Percentiles rank a stretch among this genome's conserved stretches.
Conservation (phyloP, 2,888 invertebrate genomes). For the Seira musarum region DNA sequence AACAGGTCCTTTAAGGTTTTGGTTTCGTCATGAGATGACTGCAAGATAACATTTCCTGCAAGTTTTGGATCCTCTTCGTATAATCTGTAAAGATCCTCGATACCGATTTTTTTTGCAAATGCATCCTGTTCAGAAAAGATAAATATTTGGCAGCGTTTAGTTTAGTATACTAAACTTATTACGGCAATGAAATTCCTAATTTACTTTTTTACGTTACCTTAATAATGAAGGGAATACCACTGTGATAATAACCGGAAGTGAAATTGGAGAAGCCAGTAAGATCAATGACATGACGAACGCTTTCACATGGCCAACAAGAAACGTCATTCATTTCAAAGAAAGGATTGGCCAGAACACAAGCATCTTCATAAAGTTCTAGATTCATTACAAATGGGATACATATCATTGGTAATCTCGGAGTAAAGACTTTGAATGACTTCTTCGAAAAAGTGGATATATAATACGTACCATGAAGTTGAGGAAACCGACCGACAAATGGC, state of each 20-base stretch:
- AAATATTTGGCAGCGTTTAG: background rate
- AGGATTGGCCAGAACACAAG: constrained; percentile 87
- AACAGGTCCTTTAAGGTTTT: constrained; percentile 50
- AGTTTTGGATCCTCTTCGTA: constrained; percentile 77
- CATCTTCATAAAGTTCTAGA: constrained; percentile 86
- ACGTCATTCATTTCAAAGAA: constrained; percentile 86
- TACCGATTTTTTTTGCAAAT: constrained; percentile 75
- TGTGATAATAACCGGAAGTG: constrained; percentile 73
- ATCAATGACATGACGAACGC: constrained; percentile 80
- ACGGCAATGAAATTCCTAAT: background rate
- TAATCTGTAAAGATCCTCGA: constrained; percentile 76
- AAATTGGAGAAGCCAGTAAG: constrained; percentile 77
- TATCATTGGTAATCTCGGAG: too few relatives aligned
- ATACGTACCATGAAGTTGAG: constrained; percentile 80
- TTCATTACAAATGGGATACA: constrained; percentile 26
- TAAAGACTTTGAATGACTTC: constrained; percentile 4
- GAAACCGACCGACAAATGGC: constrained; percentile 83
- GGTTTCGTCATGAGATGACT: constrained; percentile 48
- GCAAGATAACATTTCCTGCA: constrained; percentile 75
- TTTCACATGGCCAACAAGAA: constrained; percentile 88
- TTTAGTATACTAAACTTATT: background rate
- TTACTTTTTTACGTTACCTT: constrained; percentile 71
- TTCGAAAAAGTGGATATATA: too few relatives aligned
- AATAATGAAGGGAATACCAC: constrained; percentile 77
- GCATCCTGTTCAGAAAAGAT: constrained; percentile 75